phyloP scores from a whole-genome alignment of 2,113 vertebrate genomes.

The Dicrurus megarhynchus region DNA sequence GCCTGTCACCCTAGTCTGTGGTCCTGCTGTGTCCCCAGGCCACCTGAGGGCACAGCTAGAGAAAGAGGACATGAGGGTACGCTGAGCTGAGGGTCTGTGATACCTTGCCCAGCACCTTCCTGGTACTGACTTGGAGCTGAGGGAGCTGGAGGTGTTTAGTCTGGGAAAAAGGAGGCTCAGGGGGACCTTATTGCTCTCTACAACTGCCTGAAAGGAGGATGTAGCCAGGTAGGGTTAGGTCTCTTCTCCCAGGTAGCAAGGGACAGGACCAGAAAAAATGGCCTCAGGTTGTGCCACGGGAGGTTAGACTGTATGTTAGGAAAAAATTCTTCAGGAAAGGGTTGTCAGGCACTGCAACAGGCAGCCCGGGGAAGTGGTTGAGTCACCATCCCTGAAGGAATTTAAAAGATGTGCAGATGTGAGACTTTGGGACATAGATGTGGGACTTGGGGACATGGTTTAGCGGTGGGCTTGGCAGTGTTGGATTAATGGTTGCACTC shows the following conservation, averaged over 20 bases:
- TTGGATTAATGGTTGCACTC: neutral
- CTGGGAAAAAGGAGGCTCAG: neutral
- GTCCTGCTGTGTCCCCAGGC: neutral
- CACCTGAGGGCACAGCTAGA: neutral
- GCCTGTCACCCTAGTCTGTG: neutral
- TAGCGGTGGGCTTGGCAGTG: neutral
- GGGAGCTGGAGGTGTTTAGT: neutral
- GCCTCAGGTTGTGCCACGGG: neutral
- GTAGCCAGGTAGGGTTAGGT: neutral
- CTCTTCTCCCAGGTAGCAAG: neutral
- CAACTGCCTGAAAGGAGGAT: neutral
- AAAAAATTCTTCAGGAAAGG: neutral
- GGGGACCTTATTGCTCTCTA: neutral
- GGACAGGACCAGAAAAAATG: neutral
- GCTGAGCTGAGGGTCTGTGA: neutral
- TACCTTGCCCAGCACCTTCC: neutral
- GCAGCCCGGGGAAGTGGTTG: neutral
- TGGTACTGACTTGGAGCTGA: neutral
- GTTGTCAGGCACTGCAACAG: neutral
- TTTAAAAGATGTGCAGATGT: neutral
- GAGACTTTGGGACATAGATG: no score
- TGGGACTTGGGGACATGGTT: neutral
- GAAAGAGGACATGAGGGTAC: neutral
- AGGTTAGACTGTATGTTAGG: neutral
- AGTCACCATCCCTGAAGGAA: neutral